Base-by-base conservation (phyloP, 1,140 invertebrate genomes). In the Idris sp. region DNA sequence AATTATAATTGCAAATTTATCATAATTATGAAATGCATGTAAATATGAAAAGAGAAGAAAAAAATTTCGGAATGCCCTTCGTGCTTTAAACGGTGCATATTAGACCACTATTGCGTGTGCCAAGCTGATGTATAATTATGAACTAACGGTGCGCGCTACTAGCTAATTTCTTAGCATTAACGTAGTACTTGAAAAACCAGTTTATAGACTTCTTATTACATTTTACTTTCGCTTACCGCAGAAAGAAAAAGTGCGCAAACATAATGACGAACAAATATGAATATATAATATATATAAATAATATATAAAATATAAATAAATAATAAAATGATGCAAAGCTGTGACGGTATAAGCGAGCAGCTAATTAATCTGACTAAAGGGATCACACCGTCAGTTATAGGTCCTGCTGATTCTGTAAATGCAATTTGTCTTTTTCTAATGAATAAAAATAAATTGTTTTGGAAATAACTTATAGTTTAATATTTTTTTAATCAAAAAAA, bases 151-250 rank as follows among this genome's bases (percentile, higher is more conserved):
- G 38, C 46, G 44, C 65, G n/a, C n/a, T n/a, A n/a, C n/a, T 44
- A 67, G 68, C 58, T 67, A 67, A 74, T 79, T 81, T 74, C 76
- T 81, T 80, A 80, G 68, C 80, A 79, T 83, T 81, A 84, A 79
- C 75, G 74, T 76, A 78, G 81, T 83, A 84, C 79, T 72, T 76
- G 84, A 82, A 83, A 85, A 85, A 86, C 84, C 84, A 85, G 84
- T 86, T 85, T 84, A 74, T 67, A 35, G 33, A 61, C 54, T 83
- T 84, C 82, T 82, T 79, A 81, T 83, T 79, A 77, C 77, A 78
- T 77, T 80, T 85, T 81, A 84, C 84, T 85, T 85, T 85, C 82
- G 83, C 82, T 83, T 76, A 74, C 62, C 46, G 75, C 74, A 78
- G 79, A 84, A 84, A 83, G 82, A 78, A 85, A 84, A 79, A 85